A percentile compares a stretch with the other conserved stretches of the same genome.
Conservation (phyloP, 1,140 invertebrate species). For the Brachionus plicatilis region DNA sequence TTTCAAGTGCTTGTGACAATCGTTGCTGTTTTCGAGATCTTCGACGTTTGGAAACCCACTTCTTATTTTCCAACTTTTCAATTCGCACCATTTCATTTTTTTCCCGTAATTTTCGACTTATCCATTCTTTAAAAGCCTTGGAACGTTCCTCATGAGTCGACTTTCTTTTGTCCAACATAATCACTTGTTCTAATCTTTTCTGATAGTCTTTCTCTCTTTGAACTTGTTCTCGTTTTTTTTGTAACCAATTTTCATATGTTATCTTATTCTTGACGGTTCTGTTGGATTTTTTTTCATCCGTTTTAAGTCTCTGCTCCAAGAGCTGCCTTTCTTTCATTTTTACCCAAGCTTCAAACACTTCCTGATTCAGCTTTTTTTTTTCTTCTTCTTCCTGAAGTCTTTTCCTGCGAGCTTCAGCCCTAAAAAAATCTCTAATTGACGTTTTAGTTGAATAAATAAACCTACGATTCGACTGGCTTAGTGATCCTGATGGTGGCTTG, state of each 20-base stretch:
- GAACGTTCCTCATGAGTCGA: not conserved
- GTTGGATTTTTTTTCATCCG: not conserved
- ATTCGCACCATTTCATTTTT: not conserved
- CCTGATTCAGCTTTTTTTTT: not conserved
- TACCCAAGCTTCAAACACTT: conserved; percentile 21
- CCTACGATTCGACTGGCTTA: not conserved
- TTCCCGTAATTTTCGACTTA: not conserved
- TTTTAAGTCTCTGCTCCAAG: not conserved
- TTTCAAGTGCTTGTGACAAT: conserved; percentile 35
- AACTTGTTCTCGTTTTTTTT: conserved; percentile 19
- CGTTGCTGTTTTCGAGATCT: conserved; percentile 36
- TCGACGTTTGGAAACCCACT: not conserved
- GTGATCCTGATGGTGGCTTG: not conserved
- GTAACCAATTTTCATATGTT: not conserved
- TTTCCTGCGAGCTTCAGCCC: not conserved
- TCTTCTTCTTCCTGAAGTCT: conserved; percentile 23
- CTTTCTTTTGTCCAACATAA: conserved; percentile 8
- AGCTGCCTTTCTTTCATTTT: conserved; percentile 17
- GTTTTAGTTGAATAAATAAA: not conserved
- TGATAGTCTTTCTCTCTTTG: conserved; percentile 27
- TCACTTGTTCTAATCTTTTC: conserved; percentile 14
- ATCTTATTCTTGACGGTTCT: not conserved
- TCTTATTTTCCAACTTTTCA: conserved; percentile 28
- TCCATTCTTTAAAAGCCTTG: conserved; percentile 29
- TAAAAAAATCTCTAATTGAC: not conserved